Percentiles rank a stretch among this genome's conserved stretches.
These are phyloP conservation scores for Halcyon malimbica DNA, from an alignment of 2,113 vertebrate species.

Conservation along the genomic window DNA sequence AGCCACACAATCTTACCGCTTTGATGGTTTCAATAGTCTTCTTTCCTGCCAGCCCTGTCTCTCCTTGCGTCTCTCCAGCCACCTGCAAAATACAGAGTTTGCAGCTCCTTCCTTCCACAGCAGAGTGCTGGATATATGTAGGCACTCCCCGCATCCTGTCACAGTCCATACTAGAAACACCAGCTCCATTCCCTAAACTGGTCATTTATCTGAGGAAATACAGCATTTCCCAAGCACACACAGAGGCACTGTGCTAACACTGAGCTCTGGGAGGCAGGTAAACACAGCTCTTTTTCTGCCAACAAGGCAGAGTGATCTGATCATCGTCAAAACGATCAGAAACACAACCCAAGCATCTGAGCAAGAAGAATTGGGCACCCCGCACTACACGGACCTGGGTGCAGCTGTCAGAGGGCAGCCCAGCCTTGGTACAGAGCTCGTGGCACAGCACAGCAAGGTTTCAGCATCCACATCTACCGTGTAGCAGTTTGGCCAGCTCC, in stretches of 20 bases:
- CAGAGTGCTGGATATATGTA: neutral
- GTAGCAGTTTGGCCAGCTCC: neutral
- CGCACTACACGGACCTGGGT: neutral
- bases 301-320: fast-evolving
- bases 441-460: neutral
- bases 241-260: neutral
- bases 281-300: neutral
- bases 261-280: neutral
- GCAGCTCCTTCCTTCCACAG: neutral
- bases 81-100: constrained; percentile 78
- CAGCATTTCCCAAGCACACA: neutral
- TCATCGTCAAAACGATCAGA: neutral
- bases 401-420: neutral
- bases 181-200: neutral
- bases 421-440: neutral
- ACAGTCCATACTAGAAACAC: neutral
- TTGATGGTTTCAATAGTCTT: constrained; percentile 96
- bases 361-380: neutral
- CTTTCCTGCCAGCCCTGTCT: constrained; percentile 88
- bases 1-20: constrained; percentile 82
- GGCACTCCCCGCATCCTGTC: neutral
- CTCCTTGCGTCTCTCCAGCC: constrained; percentile 88
- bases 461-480: neutral
- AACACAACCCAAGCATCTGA: neutral
- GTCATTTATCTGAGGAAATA: neutral